A percentile compares a stretch with the other conserved stretches of the same genome.
phyloP scores from a whole-genome alignment of 1,140 invertebrate genomes.

The Cydia amplana region DNA sequence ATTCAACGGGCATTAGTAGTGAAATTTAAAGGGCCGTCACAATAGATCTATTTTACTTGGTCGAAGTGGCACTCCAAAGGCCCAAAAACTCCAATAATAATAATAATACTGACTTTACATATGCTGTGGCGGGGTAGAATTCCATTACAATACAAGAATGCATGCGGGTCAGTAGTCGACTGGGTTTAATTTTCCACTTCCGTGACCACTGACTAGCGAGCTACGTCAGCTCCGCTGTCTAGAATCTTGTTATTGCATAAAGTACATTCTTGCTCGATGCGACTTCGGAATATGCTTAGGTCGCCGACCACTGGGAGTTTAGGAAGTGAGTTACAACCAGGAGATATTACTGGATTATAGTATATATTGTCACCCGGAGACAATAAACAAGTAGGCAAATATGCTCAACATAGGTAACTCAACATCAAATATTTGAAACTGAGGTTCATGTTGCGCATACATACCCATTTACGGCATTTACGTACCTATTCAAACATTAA shows the following conservation, averaged over 20 bases:
- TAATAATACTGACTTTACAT: no score
- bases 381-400: background rate
- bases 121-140: background rate
- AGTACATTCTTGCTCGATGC: conserved; percentile 1
- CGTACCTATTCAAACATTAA: no score
- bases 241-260: conserved; percentile 23
- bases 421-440: background rate
- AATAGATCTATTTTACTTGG: no score
- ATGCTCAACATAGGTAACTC: background rate
- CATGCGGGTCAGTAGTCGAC: conserved; percentile 27
- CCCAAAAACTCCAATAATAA: no score
- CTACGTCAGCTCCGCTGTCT: background rate
- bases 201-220: background rate
- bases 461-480: background rate
- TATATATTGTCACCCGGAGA: background rate
- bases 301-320: background rate
- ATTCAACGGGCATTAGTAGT: no score
- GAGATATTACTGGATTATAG: background rate
- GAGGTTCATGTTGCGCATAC: background rate
- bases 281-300: background rate
- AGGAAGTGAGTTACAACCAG: background rate
- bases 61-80: no score
- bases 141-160: conserved; percentile 27
- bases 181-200: conserved; percentile 33
- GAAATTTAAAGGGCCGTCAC: no score